Evolutionary conservation across 2,797 vertebrate genomes (phyloP).

Genomic region (Myripristis jacobus): DNA sequence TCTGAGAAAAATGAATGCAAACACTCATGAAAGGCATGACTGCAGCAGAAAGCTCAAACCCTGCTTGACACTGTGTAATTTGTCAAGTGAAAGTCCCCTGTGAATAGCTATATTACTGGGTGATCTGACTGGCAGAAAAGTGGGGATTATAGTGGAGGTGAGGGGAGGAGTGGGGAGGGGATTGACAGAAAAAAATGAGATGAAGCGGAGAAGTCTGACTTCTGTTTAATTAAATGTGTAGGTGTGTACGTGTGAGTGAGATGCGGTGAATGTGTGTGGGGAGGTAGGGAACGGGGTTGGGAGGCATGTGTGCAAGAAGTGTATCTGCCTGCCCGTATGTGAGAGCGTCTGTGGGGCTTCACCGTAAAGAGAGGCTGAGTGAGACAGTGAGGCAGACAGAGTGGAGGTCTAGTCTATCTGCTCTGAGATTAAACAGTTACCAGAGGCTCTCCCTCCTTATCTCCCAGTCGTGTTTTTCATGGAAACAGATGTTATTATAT

Average conservation of each 20-base stretch:
- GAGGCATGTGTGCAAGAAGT: neutral
- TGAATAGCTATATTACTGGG: neutral
- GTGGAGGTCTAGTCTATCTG: slow-evolving; percentile 29
- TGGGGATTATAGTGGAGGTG: neutral
- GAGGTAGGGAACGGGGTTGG: too few species aligned
- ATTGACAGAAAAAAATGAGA: neutral
- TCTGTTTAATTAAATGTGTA: neutral
- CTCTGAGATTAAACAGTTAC: slow-evolving; percentile 53
- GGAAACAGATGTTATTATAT: slow-evolving; percentile 65
- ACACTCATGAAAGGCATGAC: too few species aligned
- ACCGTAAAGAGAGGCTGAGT: slow-evolving; percentile 29
- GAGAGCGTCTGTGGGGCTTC: slow-evolving; percentile 12
- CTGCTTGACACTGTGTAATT: neutral
- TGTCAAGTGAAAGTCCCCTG: neutral
- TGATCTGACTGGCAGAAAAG: neutral
- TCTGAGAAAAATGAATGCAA: too few species aligned
- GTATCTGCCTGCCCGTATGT: neutral
- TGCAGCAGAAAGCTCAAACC: too few species aligned
- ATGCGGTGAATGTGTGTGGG: neutral
- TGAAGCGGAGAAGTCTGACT: neutral
- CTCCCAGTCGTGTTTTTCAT: slow-evolving; percentile 42
- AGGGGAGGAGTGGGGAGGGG: neutral
- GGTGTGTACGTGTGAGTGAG: neutral
- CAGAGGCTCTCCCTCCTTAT: slow-evolving; percentile 54
- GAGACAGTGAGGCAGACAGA: slow-evolving; percentile 22